These are phyloP conservation scores for Phaenicophaeus curvirostris DNA, from an alignment of 2,797 vertebrate species.

Conservation along the genomic window DNA sequence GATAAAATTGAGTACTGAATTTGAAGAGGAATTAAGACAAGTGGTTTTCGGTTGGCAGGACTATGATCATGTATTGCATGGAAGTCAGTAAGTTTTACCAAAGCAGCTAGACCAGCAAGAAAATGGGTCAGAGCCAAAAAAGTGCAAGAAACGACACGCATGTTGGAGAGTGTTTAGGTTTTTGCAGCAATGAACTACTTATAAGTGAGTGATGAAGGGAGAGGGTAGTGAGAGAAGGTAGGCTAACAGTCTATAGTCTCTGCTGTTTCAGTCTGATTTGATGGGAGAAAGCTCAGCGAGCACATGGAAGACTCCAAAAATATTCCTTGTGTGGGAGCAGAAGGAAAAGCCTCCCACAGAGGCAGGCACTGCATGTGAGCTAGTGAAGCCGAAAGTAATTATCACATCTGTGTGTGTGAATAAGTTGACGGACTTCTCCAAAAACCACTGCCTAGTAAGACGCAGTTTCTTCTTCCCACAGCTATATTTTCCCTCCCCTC, in stretches of 20 bases:
- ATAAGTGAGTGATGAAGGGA: not conserved
- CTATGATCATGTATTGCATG: not conserved
- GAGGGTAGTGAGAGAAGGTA: not conserved
- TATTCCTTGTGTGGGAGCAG: not conserved
- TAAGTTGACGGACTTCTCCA: not conserved
- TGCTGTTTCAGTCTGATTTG: not conserved
- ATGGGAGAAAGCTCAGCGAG: not conserved
- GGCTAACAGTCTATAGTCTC: not conserved
- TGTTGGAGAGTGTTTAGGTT: not conserved
- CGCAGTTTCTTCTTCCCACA: not conserved
- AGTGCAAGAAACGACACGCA: not conserved
- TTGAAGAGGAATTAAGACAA: not conserved
- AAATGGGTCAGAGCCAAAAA: not conserved
- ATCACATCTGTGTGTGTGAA: not conserved
- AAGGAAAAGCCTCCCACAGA: constrained; percentile 36
- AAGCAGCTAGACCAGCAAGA: not conserved
- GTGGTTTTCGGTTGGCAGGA: not conserved
- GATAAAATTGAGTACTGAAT: constrained; percentile 4
- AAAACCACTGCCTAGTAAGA: not conserved
- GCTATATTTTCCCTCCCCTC: not conserved
- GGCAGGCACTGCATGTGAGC: not conserved
- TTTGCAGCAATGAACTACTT: not conserved
- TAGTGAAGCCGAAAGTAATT: constrained; percentile 12
- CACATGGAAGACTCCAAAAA: constrained; percentile 11
- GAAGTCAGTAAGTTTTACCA: not conserved